Evolutionary conservation across 2,888 invertebrate species (phyloP).

Genomic region (Tenthredo livida): DNA sequence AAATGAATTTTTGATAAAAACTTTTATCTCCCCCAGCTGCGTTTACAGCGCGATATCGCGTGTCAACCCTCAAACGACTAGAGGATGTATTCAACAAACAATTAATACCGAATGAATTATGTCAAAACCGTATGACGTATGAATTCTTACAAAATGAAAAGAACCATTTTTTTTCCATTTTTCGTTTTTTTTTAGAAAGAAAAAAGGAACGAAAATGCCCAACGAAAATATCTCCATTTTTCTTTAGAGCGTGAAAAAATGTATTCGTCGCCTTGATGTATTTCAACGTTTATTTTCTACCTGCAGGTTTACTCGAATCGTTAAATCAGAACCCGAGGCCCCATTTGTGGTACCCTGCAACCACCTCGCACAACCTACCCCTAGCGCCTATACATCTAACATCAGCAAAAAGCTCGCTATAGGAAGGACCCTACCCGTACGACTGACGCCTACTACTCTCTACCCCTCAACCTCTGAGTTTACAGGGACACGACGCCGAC

Average conservation of each 20-base stretch:
- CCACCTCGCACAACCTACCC: not conserved
- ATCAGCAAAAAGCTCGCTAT: constrained; percentile 11
- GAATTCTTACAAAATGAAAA: not conserved
- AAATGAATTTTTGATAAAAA: too few relatives aligned
- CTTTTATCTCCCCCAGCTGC: too few relatives aligned
- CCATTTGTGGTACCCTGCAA: not conserved
- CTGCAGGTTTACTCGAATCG: not conserved
- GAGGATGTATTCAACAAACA: too few relatives aligned
- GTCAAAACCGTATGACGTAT: too few relatives aligned
- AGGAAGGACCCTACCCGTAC: not conserved
- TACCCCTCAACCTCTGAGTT: not conserved
- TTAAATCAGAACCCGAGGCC: constrained; percentile 5
- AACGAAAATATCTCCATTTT: not conserved
- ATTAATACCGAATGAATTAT: too few relatives aligned
- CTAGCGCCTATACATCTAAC: not conserved
- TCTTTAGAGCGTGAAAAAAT: not conserved
- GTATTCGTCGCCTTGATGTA: not conserved
- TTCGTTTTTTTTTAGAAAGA: too few relatives aligned
- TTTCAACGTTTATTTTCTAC: not conserved
- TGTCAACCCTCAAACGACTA: too few relatives aligned
- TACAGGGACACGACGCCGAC: not conserved
- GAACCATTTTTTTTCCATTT: not conserved
- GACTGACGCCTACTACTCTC: not conserved
- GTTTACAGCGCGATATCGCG: too few relatives aligned
- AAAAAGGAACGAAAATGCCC: not conserved